phyloP scores from a whole-genome alignment of 2,888 invertebrate species.

The Agonopterix subpropinquella region DNA sequence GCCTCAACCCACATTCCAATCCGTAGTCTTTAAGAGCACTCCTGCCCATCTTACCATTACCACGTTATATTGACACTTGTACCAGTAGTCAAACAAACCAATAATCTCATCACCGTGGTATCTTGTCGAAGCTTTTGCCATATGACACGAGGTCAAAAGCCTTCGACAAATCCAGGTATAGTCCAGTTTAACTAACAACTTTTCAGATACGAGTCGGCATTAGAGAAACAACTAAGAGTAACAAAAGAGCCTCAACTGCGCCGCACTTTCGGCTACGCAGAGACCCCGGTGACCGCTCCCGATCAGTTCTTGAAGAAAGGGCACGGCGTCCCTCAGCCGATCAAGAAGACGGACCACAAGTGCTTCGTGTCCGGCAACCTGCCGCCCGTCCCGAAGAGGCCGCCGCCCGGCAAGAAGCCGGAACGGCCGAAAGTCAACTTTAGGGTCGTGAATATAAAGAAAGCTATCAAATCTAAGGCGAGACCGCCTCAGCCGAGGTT shows the following conservation, averaged over 20 bases:
- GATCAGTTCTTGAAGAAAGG: slow-evolving; percentile 79
- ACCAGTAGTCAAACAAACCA: no score
- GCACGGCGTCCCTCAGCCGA: slow-evolving; percentile 61
- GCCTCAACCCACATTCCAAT: no score
- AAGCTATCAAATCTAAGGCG: slow-evolving; percentile 69
- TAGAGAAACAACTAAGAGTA: slow-evolving; percentile 60
- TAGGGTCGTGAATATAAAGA: slow-evolving; percentile 76
- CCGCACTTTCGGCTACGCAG: slow-evolving; percentile 81
- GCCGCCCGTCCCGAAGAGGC: slow-evolving; percentile 65
- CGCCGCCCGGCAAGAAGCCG: slow-evolving; percentile 39
- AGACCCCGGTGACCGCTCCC: slow-evolving; percentile 76
- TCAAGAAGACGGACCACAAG: slow-evolving; percentile 53
- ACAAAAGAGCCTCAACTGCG: slow-evolving; percentile 60
- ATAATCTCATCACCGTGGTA: no score
- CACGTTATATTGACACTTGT: no score
- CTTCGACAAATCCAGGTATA: no score
- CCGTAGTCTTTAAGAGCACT: no score
- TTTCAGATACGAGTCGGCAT: slow-evolving; percentile 68
- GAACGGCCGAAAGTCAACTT: slow-evolving; percentile 69
- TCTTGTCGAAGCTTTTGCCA: no score
- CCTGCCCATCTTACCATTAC: no score
- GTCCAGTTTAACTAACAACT: background rate
- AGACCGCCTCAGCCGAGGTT: slow-evolving; percentile 71
- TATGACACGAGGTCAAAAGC: no score
- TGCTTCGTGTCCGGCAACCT: slow-evolving; percentile 48